phyloP scores from a whole-genome alignment of 2,797 vertebrate genomes.

The Cirrhinus mrigala region DNA sequence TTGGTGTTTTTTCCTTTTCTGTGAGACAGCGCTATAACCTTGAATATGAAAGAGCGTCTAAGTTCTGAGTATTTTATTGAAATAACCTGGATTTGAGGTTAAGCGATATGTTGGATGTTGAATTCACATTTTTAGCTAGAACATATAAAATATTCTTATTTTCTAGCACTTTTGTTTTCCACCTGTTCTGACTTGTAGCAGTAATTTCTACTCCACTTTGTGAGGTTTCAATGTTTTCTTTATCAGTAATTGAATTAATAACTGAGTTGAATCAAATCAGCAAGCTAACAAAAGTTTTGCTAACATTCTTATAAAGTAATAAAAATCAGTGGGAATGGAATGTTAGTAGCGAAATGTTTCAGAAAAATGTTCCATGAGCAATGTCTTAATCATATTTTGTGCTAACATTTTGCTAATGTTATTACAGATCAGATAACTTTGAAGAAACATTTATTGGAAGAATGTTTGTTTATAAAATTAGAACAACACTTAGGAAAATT shows the following conservation, averaged over 20 bases:
- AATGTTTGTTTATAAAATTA: neutral
- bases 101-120: neutral
- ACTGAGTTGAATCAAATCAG: neutral
- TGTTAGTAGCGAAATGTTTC: neutral
- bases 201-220: neutral
- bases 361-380: neutral
- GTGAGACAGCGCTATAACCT: constrained; percentile 50
- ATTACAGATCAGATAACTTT: neutral
- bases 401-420: too few relatives aligned
- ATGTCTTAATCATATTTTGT: neutral
- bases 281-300: neutral
- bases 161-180: neutral
- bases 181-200: neutral
- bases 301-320: neutral
- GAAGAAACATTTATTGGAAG: neutral
- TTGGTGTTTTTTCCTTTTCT: constrained; percentile 19
- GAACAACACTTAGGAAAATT: too few relatives aligned
- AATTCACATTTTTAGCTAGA: neutral
- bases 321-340: neutral
- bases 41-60: constrained; percentile 46
- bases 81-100: neutral
- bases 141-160: neutral
- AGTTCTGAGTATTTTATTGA: neutral
- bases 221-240: neutral
- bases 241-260: neutral